A percentile compares a stretch with the other conserved stretches of the same genome.
Conservation (phyloP, 2,888 invertebrate genomes). For the Drosophila acutilabella region DNA sequence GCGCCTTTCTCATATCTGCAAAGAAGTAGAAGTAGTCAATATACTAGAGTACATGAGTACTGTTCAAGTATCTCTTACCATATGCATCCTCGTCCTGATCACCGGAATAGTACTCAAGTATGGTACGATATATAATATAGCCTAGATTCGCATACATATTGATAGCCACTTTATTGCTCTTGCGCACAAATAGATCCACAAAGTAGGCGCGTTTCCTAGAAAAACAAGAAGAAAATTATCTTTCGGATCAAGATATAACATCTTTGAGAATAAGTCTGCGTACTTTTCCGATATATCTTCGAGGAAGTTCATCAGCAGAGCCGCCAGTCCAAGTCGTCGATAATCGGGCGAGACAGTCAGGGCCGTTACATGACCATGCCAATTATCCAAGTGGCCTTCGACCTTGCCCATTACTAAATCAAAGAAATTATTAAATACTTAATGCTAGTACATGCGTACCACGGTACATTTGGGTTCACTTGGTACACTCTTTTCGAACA, state of each 20-base stretch:
- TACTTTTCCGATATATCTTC: slow-evolving; percentile 98
- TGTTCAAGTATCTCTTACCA: slow-evolving; percentile 87
- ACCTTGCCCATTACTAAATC: slow-evolving; percentile 98
- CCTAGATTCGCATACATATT: slow-evolving; percentile 98
- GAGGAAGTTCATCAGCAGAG: slow-evolving; percentile 95
- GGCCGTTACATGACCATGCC: slow-evolving; percentile 99
- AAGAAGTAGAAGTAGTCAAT: neutral
- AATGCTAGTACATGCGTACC: neutral
- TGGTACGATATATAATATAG: slow-evolving; percentile 97
- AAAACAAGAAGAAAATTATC: no score
- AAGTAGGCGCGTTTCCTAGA: slow-evolving; percentile 97
- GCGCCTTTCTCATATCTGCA: slow-evolving; percentile 99
- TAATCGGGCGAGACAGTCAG: slow-evolving; percentile 98
- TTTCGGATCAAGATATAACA: neutral
- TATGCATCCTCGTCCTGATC: slow-evolving; percentile 99
- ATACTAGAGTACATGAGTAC: no score
- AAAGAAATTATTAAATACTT: neutral
- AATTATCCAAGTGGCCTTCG: slow-evolving; percentile 97
- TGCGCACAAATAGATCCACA: slow-evolving; percentile 98
- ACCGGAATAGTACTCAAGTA: slow-evolving; percentile 98
- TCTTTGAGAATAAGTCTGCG: neutral
- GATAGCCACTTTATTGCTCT: slow-evolving; percentile 98
- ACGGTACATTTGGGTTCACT: neutral
- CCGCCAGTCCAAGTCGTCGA: slow-evolving; percentile 95
- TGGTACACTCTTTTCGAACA: neutral